These are phyloP conservation scores for Metopolophium dirhodum DNA, from an alignment of 1,140 invertebrate species.

Conservation along the genomic window DNA sequence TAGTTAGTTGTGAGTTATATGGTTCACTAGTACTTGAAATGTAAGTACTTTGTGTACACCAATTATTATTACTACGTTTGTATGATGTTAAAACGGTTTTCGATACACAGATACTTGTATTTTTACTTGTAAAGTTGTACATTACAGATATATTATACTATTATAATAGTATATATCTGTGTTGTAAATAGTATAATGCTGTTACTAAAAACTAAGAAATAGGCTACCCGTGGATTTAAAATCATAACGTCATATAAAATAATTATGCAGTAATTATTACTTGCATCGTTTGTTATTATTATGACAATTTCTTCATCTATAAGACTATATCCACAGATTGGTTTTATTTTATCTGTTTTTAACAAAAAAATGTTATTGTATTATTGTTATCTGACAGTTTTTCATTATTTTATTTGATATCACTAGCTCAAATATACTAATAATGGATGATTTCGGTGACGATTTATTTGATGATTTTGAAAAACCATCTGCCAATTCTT, in stretches of 20 bases:
- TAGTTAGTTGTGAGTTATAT: not conserved
- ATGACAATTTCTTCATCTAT: not conserved
- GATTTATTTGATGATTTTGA: slow-evolving; percentile 55
- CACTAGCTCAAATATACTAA: not conserved
- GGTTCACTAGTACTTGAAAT: not conserved
- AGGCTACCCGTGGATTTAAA: not conserved
- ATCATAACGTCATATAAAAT: not conserved
- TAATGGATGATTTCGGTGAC: slow-evolving; percentile 52
- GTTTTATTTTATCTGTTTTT: not conserved
- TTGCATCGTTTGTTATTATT: not conserved
- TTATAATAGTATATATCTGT: too few relatives aligned
- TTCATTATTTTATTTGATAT: not conserved
- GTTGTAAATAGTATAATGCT: not conserved
- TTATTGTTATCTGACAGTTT: not conserved
- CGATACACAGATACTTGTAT: not conserved
- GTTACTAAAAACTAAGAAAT: not conserved
- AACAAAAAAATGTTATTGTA: not conserved
- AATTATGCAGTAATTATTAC: not conserved
- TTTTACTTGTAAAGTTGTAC: not conserved
- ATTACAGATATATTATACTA: too few relatives aligned
- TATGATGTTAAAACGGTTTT: not conserved
- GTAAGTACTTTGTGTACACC: not conserved
- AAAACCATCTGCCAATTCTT: slow-evolving; percentile 28
- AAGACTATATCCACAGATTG: too few relatives aligned
- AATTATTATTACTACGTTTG: not conserved